Evolutionary conservation across 2,888 invertebrate genomes (phyloP).

Genomic region (Anoplius nigerrimus): DNA sequence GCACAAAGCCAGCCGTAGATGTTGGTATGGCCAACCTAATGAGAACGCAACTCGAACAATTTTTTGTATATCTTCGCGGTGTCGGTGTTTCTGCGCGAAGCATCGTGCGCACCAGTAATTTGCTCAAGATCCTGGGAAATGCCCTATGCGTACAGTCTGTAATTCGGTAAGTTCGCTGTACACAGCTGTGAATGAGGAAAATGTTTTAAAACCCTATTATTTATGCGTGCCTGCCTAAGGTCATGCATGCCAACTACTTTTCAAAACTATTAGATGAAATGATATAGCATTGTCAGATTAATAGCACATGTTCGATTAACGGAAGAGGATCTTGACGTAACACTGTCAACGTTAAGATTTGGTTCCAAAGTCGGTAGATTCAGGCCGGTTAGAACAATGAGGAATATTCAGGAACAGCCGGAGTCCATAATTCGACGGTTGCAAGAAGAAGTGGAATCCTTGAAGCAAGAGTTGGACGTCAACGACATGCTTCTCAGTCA

Average conservation of each 20-base stretch:
- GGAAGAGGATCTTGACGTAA: constrained; percentile 67
- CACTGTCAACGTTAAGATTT: constrained; percentile 73
- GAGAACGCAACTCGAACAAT: constrained; percentile 73
- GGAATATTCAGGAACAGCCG: constrained; percentile 50
- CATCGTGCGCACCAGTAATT: constrained; percentile 65
- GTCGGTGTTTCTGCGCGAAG: constrained; percentile 47
- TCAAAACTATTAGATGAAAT: no score
- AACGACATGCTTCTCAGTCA: constrained; percentile 69
- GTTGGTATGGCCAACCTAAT: constrained; percentile 72
- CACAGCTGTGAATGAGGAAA: no score
- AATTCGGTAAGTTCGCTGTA: constrained; percentile 65
- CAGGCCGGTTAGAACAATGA: constrained; percentile 46
- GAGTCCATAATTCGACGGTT: constrained; percentile 57
- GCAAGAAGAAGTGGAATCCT: constrained; percentile 60
- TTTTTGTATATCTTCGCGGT: constrained; percentile 60
- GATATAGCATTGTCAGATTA: constrained; percentile 59
- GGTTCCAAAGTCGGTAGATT: constrained; percentile 59
- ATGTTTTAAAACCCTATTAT: no score
- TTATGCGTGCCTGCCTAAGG: no score
- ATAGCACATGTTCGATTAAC: constrained; percentile 73
- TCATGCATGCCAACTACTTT: no score
- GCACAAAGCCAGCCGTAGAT: constrained; percentile 66
- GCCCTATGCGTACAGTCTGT: constrained; percentile 66
- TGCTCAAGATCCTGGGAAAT: constrained; percentile 72
- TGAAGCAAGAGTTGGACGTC: constrained; percentile 67